Conservation (phyloP, 37 sponge, comb jelly and placozoan genomes). For the Beroe forskalii region DNA sequence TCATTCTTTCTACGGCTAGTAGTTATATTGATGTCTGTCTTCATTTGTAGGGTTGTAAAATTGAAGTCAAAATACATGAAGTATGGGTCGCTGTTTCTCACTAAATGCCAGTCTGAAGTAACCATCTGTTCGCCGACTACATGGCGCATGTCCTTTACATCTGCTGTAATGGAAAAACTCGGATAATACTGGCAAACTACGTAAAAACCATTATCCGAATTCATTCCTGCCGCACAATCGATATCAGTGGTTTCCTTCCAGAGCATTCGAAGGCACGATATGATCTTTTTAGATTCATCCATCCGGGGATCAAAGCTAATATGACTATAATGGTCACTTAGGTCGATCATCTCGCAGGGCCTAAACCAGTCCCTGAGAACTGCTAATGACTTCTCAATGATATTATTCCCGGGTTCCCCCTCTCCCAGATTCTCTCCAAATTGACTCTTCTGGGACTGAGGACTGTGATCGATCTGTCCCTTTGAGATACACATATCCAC, state of each 20-base stretch:
- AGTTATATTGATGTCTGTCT: neutral
- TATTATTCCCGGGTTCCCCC: neutral
- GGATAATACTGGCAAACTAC: neutral
- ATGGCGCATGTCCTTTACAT: no score
- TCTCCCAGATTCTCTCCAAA: neutral
- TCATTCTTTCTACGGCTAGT: no score
- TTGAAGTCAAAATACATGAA: neutral
- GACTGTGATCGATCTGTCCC: neutral
- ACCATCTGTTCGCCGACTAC: neutral
- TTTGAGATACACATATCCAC: neutral
- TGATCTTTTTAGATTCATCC: neutral
- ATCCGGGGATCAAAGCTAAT: neutral
- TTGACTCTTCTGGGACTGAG: neutral
- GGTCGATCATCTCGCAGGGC: neutral
- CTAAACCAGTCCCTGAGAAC: neutral
- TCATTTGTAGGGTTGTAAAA: neutral
- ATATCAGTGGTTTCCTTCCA: neutral
- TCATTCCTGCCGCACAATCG: neutral
- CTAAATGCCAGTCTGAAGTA: neutral
- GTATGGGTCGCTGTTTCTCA: no score
- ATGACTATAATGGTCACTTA: no score
- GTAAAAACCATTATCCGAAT: neutral
- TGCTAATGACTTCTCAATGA: neutral
- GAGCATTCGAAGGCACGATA: neutral
- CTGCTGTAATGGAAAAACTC: neutral